Base-by-base conservation (phyloP, 2,888 invertebrate genomes). In the Drosophila sordidapex region DNA sequence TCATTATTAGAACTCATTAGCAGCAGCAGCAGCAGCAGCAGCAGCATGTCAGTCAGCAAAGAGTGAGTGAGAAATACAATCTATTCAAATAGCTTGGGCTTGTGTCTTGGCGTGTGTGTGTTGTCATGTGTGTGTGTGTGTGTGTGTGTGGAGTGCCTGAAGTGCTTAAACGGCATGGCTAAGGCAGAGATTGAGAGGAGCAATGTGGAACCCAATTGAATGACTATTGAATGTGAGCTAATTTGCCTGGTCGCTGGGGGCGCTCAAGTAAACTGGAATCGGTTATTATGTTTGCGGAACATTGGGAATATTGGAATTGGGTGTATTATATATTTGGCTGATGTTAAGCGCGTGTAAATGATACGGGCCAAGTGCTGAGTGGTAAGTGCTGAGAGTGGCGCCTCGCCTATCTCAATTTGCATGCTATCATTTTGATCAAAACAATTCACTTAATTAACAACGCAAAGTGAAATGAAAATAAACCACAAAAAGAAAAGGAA, bases 1-100 rank as follows among this genome's bases (percentile, higher is more conserved):
- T 84, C 60, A 67, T 79, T 84, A 89, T 82, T 84, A 87, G 76
- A 82, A 61, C 84, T 89, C 87, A 84, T 84, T 89, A 89, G 87
- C 69, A 89, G 69, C 63, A 87, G 69, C 31, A 31, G 31, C 63
- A 87, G 69, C 31, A 31, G 31, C 31, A 31, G 31, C 62, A 54
- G 48, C 63, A 52, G 46, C 76, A 51, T 63, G 70, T 79, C 36
- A 63, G 59, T 46, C 29, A n/a, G 29, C 21, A 46, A 52, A 15
- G 59, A n/a, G 35, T 3, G 4, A 46, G 29, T 21, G 13, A 21
- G 43, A 13, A 70, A 62, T 69, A 76, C 58, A 57, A 68, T 63
- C 62, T 65, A 67, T 63, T 67, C 56, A 64, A 63, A 71, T 58
- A 49, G 51, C 25, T 52, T 48, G 31, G 29, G 18, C 51, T 36